Evolutionary conservation across 2,888 invertebrate genomes (phyloP).

Genomic region (Unio delphinus): DNA sequence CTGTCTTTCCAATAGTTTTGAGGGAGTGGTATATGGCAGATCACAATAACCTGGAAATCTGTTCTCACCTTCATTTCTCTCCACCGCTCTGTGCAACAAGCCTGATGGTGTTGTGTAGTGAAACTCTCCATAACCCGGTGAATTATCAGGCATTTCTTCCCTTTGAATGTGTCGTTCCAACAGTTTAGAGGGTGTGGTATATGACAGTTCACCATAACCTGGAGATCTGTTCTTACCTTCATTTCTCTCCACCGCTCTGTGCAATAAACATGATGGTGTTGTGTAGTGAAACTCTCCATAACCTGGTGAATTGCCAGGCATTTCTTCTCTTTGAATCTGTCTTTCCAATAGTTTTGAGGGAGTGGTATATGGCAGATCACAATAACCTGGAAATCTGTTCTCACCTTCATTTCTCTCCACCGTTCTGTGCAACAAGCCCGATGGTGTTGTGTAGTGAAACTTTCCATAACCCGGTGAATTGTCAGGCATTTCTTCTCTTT

Average conservation of each 20-base stretch:
- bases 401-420: too few species aligned
- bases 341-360: not conserved
- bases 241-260: too few species aligned
- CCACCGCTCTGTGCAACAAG: not conserved
- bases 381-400: not conserved
- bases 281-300: constrained; percentile 3
- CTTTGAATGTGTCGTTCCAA: constrained; percentile 3
- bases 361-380: not conserved
- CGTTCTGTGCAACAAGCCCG: not conserved
- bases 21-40: constrained; percentile 8
- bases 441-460: constrained; percentile 6
- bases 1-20: constrained; percentile 7
- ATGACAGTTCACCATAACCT: not conserved
- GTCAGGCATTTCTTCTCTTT: too few species aligned
- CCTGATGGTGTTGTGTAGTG: constrained; percentile 10
- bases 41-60: not conserved
- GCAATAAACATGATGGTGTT: constrained; percentile 8
- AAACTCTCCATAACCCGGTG: not conserved
- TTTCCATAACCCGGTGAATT: constrained; percentile 9
- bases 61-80: not conserved
- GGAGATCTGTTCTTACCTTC: not conserved
- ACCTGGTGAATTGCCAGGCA: not conserved
- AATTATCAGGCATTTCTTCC: not conserved
- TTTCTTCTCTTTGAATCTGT: not conserved
- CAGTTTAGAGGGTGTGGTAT: constrained; percentile 10